Evolutionary conservation across 2,888 invertebrate species (phyloP).

Genomic region (Esperia sulphurella): DNA sequence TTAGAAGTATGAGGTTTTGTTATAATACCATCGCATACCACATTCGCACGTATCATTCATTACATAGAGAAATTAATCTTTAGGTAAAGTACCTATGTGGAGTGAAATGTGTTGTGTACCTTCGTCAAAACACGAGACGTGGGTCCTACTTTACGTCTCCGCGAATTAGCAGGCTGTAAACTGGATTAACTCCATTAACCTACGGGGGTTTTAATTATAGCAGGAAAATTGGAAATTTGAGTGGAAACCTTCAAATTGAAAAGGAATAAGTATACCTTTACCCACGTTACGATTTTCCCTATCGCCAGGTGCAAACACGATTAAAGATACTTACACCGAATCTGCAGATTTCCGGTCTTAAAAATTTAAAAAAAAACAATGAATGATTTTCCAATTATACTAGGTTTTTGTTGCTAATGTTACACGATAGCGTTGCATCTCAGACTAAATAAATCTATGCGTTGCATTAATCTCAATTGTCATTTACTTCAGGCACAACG

Average conservation of each 20-base stretch:
- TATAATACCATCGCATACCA: neutral
- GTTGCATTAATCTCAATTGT: too few species aligned
- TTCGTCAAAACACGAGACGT: constrained; percentile 44
- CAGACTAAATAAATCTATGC: too few species aligned
- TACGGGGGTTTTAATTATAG: constrained; percentile 45
- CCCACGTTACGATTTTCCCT: constrained; percentile 6
- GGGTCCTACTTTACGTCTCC: constrained; percentile 42
- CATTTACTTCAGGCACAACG: too few species aligned
- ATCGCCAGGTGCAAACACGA: too few species aligned
- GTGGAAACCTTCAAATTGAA: neutral
- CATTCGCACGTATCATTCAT: constrained; percentile 11
- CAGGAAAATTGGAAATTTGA: constrained; percentile 31
- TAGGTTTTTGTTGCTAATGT: too few species aligned
- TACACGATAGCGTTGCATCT: too few species aligned
- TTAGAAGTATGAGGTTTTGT: neutral
- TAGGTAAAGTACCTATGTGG: constrained; percentile 14
- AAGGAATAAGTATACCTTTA: neutral
- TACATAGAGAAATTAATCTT: constrained; percentile 40
- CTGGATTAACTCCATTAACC: constrained; percentile 42
- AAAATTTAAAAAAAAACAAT: too few species aligned
- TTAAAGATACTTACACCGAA: too few species aligned
- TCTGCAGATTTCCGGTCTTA: too few species aligned
- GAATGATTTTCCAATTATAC: too few species aligned
- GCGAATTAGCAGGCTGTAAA: constrained; percentile 44
- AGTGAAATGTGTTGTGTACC: constrained; percentile 23